Percentiles rank a stretch among this genome's conserved stretches.
Conservation (phyloP, 2,797 vertebrate genomes). For the Lagorchestes hirsutus region DNA sequence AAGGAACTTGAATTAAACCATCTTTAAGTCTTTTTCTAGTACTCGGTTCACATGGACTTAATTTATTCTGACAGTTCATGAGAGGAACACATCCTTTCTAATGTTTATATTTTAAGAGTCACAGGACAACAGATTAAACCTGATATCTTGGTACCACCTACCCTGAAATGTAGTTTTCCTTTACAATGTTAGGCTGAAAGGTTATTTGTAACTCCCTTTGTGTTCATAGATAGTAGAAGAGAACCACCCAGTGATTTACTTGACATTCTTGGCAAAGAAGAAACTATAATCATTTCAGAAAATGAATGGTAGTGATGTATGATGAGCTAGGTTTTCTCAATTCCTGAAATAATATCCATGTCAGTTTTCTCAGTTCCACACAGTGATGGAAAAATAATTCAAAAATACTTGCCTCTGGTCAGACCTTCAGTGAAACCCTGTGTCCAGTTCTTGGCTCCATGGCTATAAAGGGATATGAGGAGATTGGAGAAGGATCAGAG, state of each 20-base stretch:
- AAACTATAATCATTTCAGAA: conserved; percentile 75
- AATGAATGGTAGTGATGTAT: conserved; percentile 63
- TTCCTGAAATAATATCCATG: conserved; percentile 67
- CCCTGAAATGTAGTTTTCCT: conserved; percentile 65
- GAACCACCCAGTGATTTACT: conserved; percentile 75
- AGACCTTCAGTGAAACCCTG: conserved; percentile 26
- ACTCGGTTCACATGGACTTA: conserved; percentile 3
- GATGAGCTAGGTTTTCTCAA: conserved; percentile 47
- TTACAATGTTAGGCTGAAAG: conserved; percentile 58
- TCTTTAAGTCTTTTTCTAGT: conserved; percentile 10
- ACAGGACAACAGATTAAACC: conserved; percentile 55
- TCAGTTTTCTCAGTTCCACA: conserved; percentile 26
- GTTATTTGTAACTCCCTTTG: conserved; percentile 65
- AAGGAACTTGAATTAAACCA: background rate
- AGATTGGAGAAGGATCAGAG: conserved; percentile 20
- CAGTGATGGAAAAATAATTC: conserved; percentile 16
- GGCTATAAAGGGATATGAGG: conserved; percentile 51
- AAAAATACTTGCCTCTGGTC: background rate
- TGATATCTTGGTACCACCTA: conserved; percentile 51
- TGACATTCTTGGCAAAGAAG: conserved; percentile 59
- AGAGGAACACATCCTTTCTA: background rate
- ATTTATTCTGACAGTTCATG: conserved; percentile 35
- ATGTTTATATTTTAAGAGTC: conserved; percentile 18
- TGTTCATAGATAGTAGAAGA: conserved; percentile 69
- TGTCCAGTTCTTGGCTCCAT: conserved; percentile 28